Conservation (phyloP, 2,888 invertebrate genomes). For the Dicycla oo region DNA sequence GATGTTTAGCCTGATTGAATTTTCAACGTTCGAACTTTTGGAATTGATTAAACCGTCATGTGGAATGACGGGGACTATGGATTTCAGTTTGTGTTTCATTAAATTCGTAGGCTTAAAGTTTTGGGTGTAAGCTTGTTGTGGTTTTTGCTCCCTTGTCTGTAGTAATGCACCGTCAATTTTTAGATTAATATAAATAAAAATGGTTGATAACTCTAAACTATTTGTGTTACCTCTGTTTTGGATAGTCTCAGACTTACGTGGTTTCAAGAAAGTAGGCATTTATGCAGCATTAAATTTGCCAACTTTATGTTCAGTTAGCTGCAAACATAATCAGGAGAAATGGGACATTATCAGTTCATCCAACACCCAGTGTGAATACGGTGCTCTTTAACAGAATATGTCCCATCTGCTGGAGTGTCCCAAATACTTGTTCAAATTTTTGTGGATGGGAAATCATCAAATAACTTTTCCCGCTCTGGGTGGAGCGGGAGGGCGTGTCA, state of each 20-base stretch:
- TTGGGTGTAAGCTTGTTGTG: background rate
- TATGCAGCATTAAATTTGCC: background rate
- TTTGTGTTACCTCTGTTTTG: too few relatives aligned
- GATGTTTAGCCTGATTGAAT: conserved; percentile 61
- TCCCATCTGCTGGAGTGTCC: background rate
- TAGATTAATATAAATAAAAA: background rate
- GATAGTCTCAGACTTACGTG: background rate
- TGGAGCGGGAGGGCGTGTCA: too few relatives aligned
- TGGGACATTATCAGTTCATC: background rate
- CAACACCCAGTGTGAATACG: background rate
- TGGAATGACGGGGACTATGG: conserved; percentile 26
- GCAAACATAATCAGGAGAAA: background rate
- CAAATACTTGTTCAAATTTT: too few relatives aligned
- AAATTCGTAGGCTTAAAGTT: background rate
- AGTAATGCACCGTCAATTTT: background rate
- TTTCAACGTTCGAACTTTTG: conserved; percentile 60
- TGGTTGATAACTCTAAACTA: background rate
- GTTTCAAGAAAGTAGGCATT: background rate
- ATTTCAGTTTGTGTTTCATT: conserved; percentile 23
- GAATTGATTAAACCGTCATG: conserved; percentile 58
- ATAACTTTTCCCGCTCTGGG: too few relatives aligned
- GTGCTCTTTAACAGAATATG: background rate
- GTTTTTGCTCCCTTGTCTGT: background rate
- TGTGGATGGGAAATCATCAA: too few relatives aligned
- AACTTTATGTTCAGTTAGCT: too few relatives aligned